Evolutionary conservation across 1,140 invertebrate genomes (phyloP).

Genomic region (Meteorus sp.): DNA sequence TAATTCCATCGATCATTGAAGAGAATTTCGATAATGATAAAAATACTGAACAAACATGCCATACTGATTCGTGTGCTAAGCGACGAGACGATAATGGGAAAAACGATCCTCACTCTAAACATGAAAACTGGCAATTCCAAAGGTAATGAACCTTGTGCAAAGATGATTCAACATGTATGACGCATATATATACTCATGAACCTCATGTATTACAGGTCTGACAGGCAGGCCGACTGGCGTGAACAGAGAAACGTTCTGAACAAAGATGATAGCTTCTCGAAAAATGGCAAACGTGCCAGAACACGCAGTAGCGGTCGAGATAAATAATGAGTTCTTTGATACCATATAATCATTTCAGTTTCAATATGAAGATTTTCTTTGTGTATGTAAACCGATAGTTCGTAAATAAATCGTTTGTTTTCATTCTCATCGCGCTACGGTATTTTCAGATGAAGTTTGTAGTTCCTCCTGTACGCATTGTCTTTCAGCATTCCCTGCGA

Average conservation of each 20-base stretch:
- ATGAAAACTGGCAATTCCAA: slow-evolving; percentile 24
- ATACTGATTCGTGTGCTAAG: slow-evolving; percentile 11
- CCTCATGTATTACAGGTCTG: slow-evolving; percentile 4
- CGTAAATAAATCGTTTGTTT: too few species aligned
- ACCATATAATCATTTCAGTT: neutral
- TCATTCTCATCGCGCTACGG: too few species aligned
- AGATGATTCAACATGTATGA: neutral
- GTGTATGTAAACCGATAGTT: too few species aligned
- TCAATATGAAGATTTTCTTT: neutral
- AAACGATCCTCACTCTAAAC: slow-evolving; percentile 2
- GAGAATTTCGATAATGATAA: slow-evolving; percentile 2
- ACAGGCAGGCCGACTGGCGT: slow-evolving; percentile 6
- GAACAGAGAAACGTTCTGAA: slow-evolving; percentile 4
- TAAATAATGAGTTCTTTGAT: neutral
- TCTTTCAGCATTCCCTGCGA: too few species aligned
- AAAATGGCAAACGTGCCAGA: slow-evolving; percentile 11
- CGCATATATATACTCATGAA: neutral
- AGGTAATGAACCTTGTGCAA: slow-evolving; percentile 7
- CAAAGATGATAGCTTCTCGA: neutral
- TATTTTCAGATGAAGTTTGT: too few species aligned
- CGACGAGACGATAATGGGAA: slow-evolving; percentile 4
- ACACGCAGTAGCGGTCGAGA: slow-evolving; percentile 10
- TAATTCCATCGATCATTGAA: neutral
- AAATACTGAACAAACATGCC: slow-evolving; percentile 3
- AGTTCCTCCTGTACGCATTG: too few species aligned